phyloP scores from a whole-genome alignment of 2,113 vertebrate genomes.

The Odontesthes bonariensis region DNA sequence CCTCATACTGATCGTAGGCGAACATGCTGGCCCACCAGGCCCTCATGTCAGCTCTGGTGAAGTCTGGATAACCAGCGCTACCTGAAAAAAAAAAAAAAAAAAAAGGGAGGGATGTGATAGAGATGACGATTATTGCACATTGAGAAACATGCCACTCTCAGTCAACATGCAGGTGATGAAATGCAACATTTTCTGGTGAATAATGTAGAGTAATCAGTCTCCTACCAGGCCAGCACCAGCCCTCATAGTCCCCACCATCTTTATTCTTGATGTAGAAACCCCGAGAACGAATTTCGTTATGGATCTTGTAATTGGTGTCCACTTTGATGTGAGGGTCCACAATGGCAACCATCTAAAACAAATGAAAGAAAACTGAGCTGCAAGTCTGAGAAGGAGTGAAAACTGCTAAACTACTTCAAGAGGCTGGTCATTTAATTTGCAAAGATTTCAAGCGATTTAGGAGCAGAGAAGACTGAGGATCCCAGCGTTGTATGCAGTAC shows the following conservation, averaged over 20 bases:
- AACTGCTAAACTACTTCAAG: too few relatives aligned
- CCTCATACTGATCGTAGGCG: slow-evolving; percentile 90
- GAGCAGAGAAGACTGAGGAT: not conserved
- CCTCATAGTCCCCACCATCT: slow-evolving; percentile 92
- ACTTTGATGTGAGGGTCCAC: slow-evolving; percentile 97
- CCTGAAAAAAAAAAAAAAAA: slow-evolving; percentile 70
- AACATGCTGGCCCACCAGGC: slow-evolving; percentile 93
- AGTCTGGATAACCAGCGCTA: slow-evolving; percentile 90
- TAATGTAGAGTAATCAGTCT: not conserved
- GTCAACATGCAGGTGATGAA: too few relatives aligned
- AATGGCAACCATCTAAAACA: slow-evolving; percentile 89
- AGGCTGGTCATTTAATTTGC: too few relatives aligned
- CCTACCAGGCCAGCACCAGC: slow-evolving; percentile 96
- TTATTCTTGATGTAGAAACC: slow-evolving; percentile 90
- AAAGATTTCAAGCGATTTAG: too few relatives aligned
- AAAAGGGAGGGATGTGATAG: not conserved
- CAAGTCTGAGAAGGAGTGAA: not conserved
- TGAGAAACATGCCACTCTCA: too few relatives aligned
- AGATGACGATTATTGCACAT: not conserved
- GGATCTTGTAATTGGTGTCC: slow-evolving; percentile 88
- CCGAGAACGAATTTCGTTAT: slow-evolving; percentile 86
- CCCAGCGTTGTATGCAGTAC: not conserved
- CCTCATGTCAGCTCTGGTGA: slow-evolving; percentile 87
- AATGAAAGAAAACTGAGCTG: not conserved
- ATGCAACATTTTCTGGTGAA: not conserved